Evolutionary conservation across 2,888 invertebrate genomes (phyloP), one percentile per base, ranked within the genome.

Genomic region (Drosophila neonasuta): DNA sequence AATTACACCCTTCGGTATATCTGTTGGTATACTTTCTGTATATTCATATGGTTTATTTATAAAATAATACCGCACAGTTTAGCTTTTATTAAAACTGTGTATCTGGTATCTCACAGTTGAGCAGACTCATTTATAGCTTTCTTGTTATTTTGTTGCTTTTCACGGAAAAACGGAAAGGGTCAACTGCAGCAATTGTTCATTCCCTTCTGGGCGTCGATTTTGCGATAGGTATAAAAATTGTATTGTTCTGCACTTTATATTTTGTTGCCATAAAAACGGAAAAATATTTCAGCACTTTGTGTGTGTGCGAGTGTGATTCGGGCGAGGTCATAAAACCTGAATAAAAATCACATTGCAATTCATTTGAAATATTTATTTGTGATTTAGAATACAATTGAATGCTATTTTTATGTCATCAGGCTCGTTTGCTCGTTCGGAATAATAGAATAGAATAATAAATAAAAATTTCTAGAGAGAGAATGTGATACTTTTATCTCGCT

Each of bases 331-430:
- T 64, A 64, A 64, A 76, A 71, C 7, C 20, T n/a, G 48, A 64
- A 74, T 58, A 63, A 45, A 68, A 71, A 64, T 68, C 46, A 49
- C 41, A 77, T 69, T 72, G 61, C 65, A 71, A 81, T 81, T 68
- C 64, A 73, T 73, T 81, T 79, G 51, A 64, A 73, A 71, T 76
- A 84, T 80, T 84, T 76, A 84, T 80, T 85, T 76, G 70, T 76
- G 76, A 71, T 70, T 86, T 80, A 60, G 64, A 72, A 70, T 59
- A 65, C 65, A 80, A 71, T 78, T 48, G 50, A 71, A 71, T 50
- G 60, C 50, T 54, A 65, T 69, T 73, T 80, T 64, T 68, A 62
- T 60, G 59, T 66, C 63, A 60, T 50, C 66, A 45, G 50, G 24
- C 10, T 34, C 24, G 45, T 13, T 48, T 7, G n/a, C 41, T 2